Conservation (phyloP, 2,797 vertebrate species). For the Lithobates sylvaticus region DNA sequence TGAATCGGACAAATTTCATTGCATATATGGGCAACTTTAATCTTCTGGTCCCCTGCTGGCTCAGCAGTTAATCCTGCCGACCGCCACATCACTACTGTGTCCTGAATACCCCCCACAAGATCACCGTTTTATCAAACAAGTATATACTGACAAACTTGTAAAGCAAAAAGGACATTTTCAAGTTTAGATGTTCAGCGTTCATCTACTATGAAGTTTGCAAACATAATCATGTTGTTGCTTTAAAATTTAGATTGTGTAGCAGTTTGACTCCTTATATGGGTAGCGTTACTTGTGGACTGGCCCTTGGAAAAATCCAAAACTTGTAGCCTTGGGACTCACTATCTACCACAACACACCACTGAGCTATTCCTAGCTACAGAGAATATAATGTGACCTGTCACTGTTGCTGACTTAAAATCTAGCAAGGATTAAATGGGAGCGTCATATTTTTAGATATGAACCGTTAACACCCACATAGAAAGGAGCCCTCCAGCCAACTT, state of each 20-base stretch:
- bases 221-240: not conserved
- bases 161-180: too few species aligned
- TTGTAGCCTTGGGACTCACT: not conserved
- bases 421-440: not conserved
- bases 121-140: too few species aligned
- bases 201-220: not conserved
- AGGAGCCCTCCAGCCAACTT: constrained; percentile 9
- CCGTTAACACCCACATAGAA: constrained; percentile 4
- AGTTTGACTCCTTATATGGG: not conserved
- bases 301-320: not conserved
- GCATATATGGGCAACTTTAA: too few species aligned
- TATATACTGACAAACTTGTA: too few species aligned
- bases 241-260: not conserved
- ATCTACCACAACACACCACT: not conserved
- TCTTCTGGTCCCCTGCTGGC: too few species aligned
- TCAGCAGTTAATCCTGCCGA: too few species aligned
- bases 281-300: not conserved
- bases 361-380: not conserved
- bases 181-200: not conserved
- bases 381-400: constrained; percentile 16
- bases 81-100: too few species aligned
- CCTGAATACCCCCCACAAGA: too few species aligned
- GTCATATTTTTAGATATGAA: constrained; percentile 26
- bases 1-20: too few species aligned
- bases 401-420: constrained; percentile 2